These are phyloP conservation scores for Hystrix cristata DNA, from an alignment of 2,113 vertebrate species.

Conservation along the genomic window DNA sequence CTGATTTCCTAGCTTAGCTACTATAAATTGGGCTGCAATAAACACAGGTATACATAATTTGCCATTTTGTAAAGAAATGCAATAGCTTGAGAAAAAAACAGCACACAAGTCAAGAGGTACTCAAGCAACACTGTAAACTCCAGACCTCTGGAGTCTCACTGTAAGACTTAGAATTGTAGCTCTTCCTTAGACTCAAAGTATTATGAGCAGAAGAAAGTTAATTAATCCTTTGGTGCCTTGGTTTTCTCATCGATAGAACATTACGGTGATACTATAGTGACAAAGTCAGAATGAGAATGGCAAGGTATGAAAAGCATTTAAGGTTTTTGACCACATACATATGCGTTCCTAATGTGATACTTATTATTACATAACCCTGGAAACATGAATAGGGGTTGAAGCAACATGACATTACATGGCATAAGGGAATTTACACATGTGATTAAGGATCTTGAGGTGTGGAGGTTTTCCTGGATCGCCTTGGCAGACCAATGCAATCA, in stretches of 20 bases:
- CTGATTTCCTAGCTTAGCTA: background rate
- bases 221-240: background rate
- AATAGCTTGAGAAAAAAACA: background rate
- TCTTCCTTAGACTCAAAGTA: background rate
- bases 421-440: background rate
- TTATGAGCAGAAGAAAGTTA: background rate
- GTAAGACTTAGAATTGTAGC: background rate
- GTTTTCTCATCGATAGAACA: background rate
- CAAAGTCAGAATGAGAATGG: background rate
- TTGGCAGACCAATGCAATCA: background rate
- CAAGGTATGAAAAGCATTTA: background rate
- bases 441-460: background rate
- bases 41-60: background rate
- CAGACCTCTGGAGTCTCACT: background rate
- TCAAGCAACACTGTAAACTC: background rate
- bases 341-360: background rate
- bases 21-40: background rate
- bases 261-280: background rate
- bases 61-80: background rate
- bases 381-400: background rate
- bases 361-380: background rate
- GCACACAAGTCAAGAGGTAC: background rate
- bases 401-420: too few relatives aligned
- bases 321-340: background rate
- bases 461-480: background rate